Evolutionary conservation across 1,140 invertebrate genomes (phyloP), one percentile per base, ranked within the genome.

Genomic region (Drosophila lacteicornis): DNA sequence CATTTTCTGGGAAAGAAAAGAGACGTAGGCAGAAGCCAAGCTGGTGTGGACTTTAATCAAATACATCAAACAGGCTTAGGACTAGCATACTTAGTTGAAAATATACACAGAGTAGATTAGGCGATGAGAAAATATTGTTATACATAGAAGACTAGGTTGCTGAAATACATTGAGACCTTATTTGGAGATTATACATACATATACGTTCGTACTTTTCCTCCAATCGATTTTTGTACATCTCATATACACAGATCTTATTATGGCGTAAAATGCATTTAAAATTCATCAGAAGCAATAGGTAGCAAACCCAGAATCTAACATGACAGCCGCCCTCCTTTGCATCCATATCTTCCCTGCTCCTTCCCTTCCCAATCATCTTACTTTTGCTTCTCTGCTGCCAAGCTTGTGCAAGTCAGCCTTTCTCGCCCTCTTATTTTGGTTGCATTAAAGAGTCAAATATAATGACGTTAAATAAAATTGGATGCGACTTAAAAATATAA

Each of bases 401-500:
- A 65, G 58, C 53, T 77, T 65, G 84, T 81, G 85, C 68, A 79
- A 81, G 74, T 80, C 57, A 79, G 63, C 22, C 53, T 40, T 49
- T 45, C 38, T 30, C 33, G 19, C 27, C 27, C 25, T 57, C 30
- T 45, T 49, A 53, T 45, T 69, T 57, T 77, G 83, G 82, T 81
- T 83, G 80, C 88, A 88, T 88, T 88, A 90, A 88, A 88, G 80
- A 90, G 81, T 88, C 84, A 90, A 50, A 77, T 79, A 82, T 88
- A 87, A 88, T 88, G 85, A 90, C 84, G 85, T 88, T 88, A 90
- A 88, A 88, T 90, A 88, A 88, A 88, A 88, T 88, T 88, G 84
- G 78, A 90, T 81, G 84, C 81, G 84, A 88, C 84, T 88, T 88
- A 50, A 81, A 87, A 88, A 88, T 88, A 90, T 85, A 88, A 90